phyloP scores from a whole-genome alignment of 2,113 vertebrate genomes.

The Turnix velox region DNA sequence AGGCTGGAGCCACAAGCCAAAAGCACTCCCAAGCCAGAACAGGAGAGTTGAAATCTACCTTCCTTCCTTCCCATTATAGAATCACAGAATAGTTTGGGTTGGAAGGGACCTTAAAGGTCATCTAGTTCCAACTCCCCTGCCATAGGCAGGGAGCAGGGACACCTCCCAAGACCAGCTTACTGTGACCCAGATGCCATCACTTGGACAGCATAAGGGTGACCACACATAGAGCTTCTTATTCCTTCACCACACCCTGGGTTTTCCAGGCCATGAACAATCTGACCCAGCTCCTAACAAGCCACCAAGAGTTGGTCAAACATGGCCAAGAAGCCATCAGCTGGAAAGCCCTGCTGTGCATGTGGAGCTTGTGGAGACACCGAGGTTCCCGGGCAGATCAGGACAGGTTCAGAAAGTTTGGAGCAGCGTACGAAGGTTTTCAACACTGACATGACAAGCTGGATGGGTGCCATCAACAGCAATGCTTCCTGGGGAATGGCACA shows the following conservation, averaged over 20 bases:
- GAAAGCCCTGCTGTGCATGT: rapidly evolving
- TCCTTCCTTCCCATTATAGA: too few relatives aligned
- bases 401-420: neutral
- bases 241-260: neutral
- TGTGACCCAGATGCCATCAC: neutral
- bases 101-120: too few relatives aligned
- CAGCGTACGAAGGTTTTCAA: neutral
- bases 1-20: neutral
- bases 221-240: neutral
- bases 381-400: neutral
- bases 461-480: neutral
- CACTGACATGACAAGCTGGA: conserved; percentile 34
- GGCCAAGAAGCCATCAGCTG: neutral
- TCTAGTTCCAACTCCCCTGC: too few relatives aligned
- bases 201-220: neutral
- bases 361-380: neutral
- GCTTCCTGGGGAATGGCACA: rapidly evolving
- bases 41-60: neutral
- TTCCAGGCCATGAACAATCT: neutral
- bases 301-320: rapidly evolving
- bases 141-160: too few relatives aligned
- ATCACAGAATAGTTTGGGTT: too few relatives aligned
- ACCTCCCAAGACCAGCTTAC: neutral
- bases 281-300: neutral
- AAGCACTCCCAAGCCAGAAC: neutral